Evolutionary conservation across 2,888 invertebrate genomes (phyloP).

Genomic region (Eurois occulta): DNA sequence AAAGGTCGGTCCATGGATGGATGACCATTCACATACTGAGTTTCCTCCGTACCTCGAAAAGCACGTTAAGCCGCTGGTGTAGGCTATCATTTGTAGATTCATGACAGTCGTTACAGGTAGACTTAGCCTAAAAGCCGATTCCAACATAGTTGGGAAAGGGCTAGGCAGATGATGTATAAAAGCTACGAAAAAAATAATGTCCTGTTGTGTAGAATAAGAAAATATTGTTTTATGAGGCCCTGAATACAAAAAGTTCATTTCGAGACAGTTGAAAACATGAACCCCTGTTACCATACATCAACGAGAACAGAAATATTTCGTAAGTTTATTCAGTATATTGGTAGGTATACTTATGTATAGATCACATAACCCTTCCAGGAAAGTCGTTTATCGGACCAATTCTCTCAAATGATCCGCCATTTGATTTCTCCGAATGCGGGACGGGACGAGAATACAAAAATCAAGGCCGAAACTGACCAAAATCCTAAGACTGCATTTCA

Average conservation of each 20-base stretch:
- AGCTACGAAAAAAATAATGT: not conserved
- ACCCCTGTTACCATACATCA: not conserved
- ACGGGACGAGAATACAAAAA: slow-evolving; percentile 38
- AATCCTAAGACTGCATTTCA: not conserved
- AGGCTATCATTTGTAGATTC: not conserved
- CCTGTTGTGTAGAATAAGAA: not conserved
- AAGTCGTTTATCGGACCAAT: slow-evolving; percentile 51
- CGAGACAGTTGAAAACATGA: not conserved
- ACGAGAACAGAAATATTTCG: not conserved
- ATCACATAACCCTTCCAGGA: slow-evolving; percentile 32
- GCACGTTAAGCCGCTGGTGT: not conserved
- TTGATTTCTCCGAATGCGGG: slow-evolving; percentile 46
- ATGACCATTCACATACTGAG: not conserved
- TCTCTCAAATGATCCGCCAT: slow-evolving; percentile 53
- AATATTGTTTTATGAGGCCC: not conserved
- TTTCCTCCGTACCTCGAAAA: not conserved
- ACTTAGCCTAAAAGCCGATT: not conserved
- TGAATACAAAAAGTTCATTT: not conserved
- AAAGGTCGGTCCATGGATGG: not conserved
- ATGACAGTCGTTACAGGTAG: not conserved
- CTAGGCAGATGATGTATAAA: not conserved
- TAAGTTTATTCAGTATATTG: not conserved
- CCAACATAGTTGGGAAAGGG: not conserved
- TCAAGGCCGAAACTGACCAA: slow-evolving; percentile 1
- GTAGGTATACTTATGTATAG: slow-evolving; percentile 2